phyloP scores from a whole-genome alignment of 2,113 vertebrate genomes.

The Muntiacus muntjak region DNA sequence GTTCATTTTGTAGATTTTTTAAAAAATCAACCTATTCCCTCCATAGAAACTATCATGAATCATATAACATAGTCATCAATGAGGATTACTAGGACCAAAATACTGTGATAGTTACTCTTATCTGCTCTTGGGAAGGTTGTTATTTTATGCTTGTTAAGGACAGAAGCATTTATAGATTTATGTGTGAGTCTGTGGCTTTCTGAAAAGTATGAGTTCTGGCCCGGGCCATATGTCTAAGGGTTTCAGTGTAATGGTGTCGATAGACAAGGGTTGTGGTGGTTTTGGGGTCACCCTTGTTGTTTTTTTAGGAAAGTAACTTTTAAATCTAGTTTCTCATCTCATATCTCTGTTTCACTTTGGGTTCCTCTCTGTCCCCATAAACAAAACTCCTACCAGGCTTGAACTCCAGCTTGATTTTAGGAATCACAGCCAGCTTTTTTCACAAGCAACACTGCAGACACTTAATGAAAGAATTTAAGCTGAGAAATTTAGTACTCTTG shows the following conservation, averaged over 20 bases:
- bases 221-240: not conserved
- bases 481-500: not conserved
- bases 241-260: not conserved
- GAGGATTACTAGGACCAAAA: not conserved
- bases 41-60: not conserved
- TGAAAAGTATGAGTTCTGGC: not conserved
- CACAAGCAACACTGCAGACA: not conserved
- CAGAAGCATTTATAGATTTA: not conserved
- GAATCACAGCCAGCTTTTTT: not conserved
- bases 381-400: not conserved
- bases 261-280: not conserved
- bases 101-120: not conserved
- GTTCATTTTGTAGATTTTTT: not conserved
- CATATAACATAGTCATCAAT: not conserved
- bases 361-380: not conserved
- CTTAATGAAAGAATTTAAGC: slow-evolving; percentile 30
- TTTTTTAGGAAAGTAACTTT: slow-evolving; percentile 13
- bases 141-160: not conserved
- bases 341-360: not conserved
- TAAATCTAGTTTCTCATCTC: slow-evolving; percentile 27
- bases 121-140: not conserved
- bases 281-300: not conserved
- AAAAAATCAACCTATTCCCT: not conserved
- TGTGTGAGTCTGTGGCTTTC: not conserved
- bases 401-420: not conserved